Conservation (phyloP, 2,888 invertebrate species). For the Chirona hameri region DNA sequence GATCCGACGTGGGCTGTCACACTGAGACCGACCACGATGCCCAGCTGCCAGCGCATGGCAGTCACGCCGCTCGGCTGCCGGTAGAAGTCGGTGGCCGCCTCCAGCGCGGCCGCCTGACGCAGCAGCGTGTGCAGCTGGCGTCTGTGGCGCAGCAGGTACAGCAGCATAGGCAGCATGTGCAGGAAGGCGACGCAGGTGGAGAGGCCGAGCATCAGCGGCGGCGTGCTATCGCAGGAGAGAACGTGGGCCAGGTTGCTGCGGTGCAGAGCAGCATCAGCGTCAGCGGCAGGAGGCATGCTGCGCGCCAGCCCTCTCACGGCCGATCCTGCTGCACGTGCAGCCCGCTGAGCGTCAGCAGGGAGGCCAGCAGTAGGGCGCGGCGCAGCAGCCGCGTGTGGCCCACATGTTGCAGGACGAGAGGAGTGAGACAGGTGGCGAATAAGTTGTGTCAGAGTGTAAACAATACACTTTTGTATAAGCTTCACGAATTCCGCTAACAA, state of each 20-base stretch:
- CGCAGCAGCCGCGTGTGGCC: neutral
- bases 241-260: neutral
- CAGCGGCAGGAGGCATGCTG: neutral
- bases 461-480: too few relatives aligned
- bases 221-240: neutral
- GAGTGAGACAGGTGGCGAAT: too few relatives aligned
- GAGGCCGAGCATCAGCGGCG: neutral
- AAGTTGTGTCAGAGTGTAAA: too few relatives aligned
- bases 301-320: neutral
- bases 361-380: neutral
- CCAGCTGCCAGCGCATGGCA: neutral
- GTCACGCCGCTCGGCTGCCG: neutral
- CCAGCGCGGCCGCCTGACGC: neutral
- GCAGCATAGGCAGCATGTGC: neutral
- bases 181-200: too few relatives aligned
- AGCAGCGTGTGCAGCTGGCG: neutral
- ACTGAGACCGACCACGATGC: neutral
- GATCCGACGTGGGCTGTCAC: neutral
- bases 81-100: neutral
- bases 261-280: neutral
- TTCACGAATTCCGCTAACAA: too few relatives aligned
- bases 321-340: neutral
- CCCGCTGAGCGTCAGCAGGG: neutral
- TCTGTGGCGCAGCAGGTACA: neutral
- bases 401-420: too few relatives aligned